Evolutionary conservation across 2,888 invertebrate genomes (phyloP), one percentile per base, ranked within the genome.

Genomic region (Eilema depressum): DNA sequence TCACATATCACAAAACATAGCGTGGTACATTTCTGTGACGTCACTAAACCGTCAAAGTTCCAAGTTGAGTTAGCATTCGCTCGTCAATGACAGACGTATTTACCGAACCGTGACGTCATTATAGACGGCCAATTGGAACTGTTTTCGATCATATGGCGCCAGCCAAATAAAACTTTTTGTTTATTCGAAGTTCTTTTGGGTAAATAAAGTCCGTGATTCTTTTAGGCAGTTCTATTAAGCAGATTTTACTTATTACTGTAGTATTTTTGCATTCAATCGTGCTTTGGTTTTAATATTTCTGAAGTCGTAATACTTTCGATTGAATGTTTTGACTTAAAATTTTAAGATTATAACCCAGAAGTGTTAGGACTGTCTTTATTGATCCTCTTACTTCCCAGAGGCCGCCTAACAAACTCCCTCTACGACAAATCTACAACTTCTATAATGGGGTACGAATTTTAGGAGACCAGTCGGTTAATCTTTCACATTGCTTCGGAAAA

Each of bases 101-200:
- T 47, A 47, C 47, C 14, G 47, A 7, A 12, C 3, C 20, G 20
- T 47, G 47, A 47, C 47, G 47, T 47, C 47, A 20, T 20, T 47
- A 17, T 23, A 41, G 37, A 37, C 37, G 33, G 63, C 47, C 63
- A 47, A 23, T 63, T 23, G 37, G 63, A 10, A n/a, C 53, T 53
- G 53, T 53, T 53, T 53, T 53, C 20, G 53, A 53, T 53, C 53
- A 53, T 53, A 53, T 53, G 53, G 53, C 53, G 53, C 53, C 53
- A 53, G 53, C 53, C 53, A 53, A 53, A 53, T 53, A n/a, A 53
- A 53, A 53, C 53, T 53, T 53, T n/a, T 20, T n/a, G 53, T 53
- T 53, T 53, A 53, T 53, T 53, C 53, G 5, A 53, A 53, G n/a
- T 53, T 53, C n/a, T n/a, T 53, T 53, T n/a, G 53, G n/a, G n/a